phyloP scores from a whole-genome alignment of 2,797 vertebrate genomes.

The Perodicticus potto region DNA sequence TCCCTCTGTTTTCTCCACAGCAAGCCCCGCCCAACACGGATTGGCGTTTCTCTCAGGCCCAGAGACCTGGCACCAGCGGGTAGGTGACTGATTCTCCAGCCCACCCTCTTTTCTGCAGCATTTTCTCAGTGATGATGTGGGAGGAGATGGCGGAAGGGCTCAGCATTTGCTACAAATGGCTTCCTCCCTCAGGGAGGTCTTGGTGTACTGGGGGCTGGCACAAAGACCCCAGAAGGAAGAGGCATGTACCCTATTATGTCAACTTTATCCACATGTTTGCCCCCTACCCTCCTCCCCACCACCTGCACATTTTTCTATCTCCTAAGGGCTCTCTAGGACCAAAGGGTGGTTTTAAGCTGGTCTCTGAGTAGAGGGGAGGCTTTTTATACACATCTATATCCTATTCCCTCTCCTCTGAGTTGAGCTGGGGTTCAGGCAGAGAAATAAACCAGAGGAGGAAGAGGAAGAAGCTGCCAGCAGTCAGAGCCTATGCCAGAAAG shows the following conservation, averaged over 20 bases:
- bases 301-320: neutral
- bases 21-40: conserved; percentile 99
- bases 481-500: neutral
- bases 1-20: conserved; percentile 90
- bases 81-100: conserved; percentile 90
- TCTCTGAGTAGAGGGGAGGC: neutral
- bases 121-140: conserved; percentile 63
- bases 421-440: neutral
- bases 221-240: conserved; percentile 16
- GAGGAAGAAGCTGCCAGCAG: neutral
- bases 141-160: conserved; percentile 37
- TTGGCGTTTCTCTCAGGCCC: conserved; percentile 98
- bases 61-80: conserved; percentile 98
- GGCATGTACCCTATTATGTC: conserved; percentile 5
- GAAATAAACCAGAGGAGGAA: neutral
- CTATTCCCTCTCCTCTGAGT: neutral
- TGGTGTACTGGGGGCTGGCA: neutral
- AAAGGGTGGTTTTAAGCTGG: neutral
- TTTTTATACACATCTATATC: neutral
- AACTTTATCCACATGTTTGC: neutral
- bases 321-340: neutral
- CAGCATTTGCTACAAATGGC: conserved; percentile 43
- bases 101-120: conserved; percentile 70
- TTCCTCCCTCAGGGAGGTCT: conserved; percentile 36
- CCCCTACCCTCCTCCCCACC: neutral